Percentiles rank a stretch among this genome's conserved stretches.
Evolutionary conservation across 1,140 invertebrate species (phyloP).

Genomic region (Portunus trituberculatus): DNA sequence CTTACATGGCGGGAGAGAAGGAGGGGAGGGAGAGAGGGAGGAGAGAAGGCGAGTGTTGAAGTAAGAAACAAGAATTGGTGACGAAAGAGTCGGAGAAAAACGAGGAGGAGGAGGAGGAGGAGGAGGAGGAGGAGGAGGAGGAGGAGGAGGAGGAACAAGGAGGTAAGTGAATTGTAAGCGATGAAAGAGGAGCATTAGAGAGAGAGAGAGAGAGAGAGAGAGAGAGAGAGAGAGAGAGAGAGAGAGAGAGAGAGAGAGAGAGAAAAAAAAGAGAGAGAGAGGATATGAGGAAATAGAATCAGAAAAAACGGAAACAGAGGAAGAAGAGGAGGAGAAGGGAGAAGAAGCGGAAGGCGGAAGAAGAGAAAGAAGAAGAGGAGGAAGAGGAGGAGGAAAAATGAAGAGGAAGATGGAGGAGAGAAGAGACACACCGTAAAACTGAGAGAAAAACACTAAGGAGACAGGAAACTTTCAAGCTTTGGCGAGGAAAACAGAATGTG

Average conservation of each 20-base stretch:
- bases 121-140: background rate
- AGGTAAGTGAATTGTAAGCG: background rate
- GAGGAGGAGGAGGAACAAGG: background rate
- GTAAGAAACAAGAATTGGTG: background rate
- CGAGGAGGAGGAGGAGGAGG: background rate
- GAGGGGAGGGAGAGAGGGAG: background rate
- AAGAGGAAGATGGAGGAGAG: background rate
- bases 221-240: constrained; percentile 22
- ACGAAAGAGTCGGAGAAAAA: background rate
- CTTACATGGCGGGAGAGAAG: background rate
- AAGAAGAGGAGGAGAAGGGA: background rate
- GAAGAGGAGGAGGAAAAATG: background rate
- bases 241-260: background rate
- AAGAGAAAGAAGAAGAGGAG: background rate
- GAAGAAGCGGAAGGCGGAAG: background rate
- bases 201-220: constrained; percentile 38
- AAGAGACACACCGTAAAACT: background rate
- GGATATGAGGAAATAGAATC: background rate
- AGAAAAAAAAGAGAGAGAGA: background rate
- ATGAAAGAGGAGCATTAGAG: background rate
- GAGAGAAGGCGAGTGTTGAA: background rate
- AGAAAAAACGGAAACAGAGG: background rate
- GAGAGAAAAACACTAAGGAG: background rate
- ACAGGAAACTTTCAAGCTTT: too few relatives aligned
- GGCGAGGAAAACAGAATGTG: background rate